A percentile compares a stretch with the other conserved stretches of the same genome.
Evolutionary conservation across 2,888 invertebrate genomes (phyloP).

Genomic region (Tetropium fuscum): DNA sequence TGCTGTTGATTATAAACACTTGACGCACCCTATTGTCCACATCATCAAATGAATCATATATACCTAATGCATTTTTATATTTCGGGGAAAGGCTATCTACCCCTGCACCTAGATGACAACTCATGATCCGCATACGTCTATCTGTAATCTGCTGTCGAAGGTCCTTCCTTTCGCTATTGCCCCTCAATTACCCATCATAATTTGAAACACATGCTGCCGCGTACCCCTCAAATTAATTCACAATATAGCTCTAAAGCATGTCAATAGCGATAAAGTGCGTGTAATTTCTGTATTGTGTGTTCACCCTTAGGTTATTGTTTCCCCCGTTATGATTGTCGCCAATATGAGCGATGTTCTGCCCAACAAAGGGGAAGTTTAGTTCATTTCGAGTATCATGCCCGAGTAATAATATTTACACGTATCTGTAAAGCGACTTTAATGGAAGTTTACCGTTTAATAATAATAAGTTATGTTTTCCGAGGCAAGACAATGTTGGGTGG

Average conservation of each 20-base stretch:
- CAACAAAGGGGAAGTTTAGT: slow-evolving; percentile 31
- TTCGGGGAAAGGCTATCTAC: too few relatives aligned
- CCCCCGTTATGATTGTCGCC: slow-evolving; percentile 36
- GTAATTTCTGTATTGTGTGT: slow-evolving; percentile 38
- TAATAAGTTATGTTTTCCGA: slow-evolving; percentile 30
- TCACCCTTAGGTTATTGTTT: slow-evolving; percentile 38
- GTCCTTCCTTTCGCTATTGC: not conserved
- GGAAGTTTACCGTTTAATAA: slow-evolving; percentile 30
- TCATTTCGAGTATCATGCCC: slow-evolving; percentile 23
- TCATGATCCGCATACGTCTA: not conserved
- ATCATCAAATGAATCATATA: too few relatives aligned
- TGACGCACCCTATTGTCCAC: too few relatives aligned
- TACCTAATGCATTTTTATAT: too few relatives aligned
- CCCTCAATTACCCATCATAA: not conserved
- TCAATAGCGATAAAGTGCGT: slow-evolving; percentile 37
- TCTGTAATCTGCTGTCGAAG: not conserved
- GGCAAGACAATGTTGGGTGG: slow-evolving; percentile 17
- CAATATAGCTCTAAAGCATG: slow-evolving; percentile 23
- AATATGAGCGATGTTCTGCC: slow-evolving; percentile 34
- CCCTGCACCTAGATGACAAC: not conserved
- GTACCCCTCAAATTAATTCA: slow-evolving; percentile 12
- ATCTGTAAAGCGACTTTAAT: slow-evolving; percentile 26
- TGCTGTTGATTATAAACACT: too few relatives aligned
- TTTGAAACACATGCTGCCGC: slow-evolving; percentile 7
- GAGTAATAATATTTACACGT: slow-evolving; percentile 35